Evolutionary conservation across 2,888 invertebrate species (phyloP), one percentile per base, ranked within the genome.

Genomic region (Pterobdella sp.): DNA sequence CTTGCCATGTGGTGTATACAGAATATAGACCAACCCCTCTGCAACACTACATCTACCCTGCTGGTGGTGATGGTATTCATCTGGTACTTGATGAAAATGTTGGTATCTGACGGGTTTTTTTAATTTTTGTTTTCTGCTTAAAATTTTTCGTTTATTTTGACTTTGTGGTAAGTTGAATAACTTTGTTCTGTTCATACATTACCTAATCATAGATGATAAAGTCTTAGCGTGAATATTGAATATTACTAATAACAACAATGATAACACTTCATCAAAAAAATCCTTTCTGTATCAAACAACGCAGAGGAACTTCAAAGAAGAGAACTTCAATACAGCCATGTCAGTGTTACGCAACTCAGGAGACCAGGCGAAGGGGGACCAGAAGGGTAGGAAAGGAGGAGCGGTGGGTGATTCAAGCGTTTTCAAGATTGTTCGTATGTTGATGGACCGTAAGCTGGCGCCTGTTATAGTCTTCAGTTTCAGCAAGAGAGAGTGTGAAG

Each of bases 401-500:
- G 76, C 78, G 69, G 82, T 82, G 75, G 79, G 84, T 72, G 83
- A 84, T 72, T 89, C 92, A 0, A 94, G 93, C 81, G 94, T 95
- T 79, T 94, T 93, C 81, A 97, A 96, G 86, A 93, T 99, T 76
- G 92, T 98, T 31, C 94, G 96, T 84, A 96, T 98, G 92, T 93
- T 98, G 60, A 94, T 96, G 93, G 96, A 98, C 81, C 87, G 94
- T 34, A 94, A 93, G 83, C 93, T 97, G 84, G 93, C 96, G 0
- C 98, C 98, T 0, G 95, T 96, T 1, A 98, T 99, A 78, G 93
- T 96, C 73, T 99, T 99, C 86, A 96, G 96, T 81, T 99, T 99
- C 84, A 95, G 95, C 80, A 94, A 96, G 82, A 97, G 95, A 82
- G 97, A 98, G 79, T 99, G 98, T 81, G 98, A 99, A 83, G 85